A percentile compares a stretch with the other conserved stretches of the same genome.
Evolutionary conservation across 1,140 invertebrate species (phyloP).

Genomic region (Pteromalus puparum): DNA sequence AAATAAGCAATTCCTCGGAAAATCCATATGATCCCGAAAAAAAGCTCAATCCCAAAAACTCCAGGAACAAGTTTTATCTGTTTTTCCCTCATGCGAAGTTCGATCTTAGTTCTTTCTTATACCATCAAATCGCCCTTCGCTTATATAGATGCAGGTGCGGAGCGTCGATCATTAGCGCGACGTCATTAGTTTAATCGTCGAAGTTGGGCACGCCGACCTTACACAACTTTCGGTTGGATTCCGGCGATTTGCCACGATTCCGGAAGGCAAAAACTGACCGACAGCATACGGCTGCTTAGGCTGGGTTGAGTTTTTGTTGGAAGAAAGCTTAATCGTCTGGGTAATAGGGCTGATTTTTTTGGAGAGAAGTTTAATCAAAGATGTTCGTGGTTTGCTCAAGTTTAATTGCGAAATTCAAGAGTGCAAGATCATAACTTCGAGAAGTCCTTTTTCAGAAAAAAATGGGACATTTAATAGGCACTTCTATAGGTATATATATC

Average conservation of each 20-base stretch:
- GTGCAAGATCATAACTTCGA: too few relatives aligned
- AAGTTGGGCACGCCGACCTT: neutral
- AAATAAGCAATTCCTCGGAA: too few relatives aligned
- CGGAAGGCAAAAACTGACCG: neutral
- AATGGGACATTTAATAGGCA: neutral
- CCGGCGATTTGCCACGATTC: neutral
- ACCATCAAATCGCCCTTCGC: too few relatives aligned
- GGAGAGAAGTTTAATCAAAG: too few relatives aligned
- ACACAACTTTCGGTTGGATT: neutral
- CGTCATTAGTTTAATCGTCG: neutral
- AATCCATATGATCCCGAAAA: too few relatives aligned
- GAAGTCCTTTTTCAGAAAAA: neutral
- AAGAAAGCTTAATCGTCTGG: neutral
- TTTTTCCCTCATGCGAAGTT: too few relatives aligned
- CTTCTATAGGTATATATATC: neutral
- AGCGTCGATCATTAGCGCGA: slow-evolving; percentile 17
- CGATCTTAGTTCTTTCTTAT: too few relatives aligned
- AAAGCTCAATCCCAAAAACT: too few relatives aligned
- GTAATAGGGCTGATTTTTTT: neutral
- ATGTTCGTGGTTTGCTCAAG: too few relatives aligned
- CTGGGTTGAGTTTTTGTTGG: neutral
- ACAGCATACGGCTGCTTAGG: neutral
- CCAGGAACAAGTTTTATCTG: too few relatives aligned
- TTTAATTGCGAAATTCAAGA: too few relatives aligned
- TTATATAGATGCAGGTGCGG: too few relatives aligned